phyloP scores from a whole-genome alignment of 2,113 vertebrate genomes.

The Columbina picui region DNA sequence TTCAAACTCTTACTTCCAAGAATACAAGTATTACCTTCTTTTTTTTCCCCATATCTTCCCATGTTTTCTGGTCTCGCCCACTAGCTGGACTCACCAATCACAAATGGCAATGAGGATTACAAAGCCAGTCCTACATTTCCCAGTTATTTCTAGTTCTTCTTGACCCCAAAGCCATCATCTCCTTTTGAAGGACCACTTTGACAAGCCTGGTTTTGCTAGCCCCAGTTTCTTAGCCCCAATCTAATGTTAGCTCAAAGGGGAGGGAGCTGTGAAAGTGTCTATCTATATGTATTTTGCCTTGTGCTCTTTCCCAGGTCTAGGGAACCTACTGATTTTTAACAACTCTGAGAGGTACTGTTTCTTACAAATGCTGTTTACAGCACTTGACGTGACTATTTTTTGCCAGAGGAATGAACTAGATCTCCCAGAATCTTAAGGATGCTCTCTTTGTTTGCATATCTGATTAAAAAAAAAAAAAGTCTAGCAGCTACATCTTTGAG shows the following conservation, averaged over 20 bases:
- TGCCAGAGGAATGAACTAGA: conserved; percentile 37
- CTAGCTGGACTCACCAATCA: neutral
- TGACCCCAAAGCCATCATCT: neutral
- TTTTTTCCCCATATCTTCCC: neutral
- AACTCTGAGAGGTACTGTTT: neutral
- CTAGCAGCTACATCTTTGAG: conserved; percentile 16
- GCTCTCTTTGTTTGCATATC: neutral
- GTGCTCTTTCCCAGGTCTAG: neutral
- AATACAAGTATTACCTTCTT: neutral
- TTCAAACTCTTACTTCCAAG: neutral
- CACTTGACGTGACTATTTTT: conserved; percentile 33
- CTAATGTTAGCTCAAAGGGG: conserved; percentile 36
- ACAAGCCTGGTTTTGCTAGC: neutral
- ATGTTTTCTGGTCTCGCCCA: neutral
- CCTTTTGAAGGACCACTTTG: conserved; percentile 7
- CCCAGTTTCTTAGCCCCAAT: neutral
- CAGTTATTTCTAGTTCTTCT: neutral
- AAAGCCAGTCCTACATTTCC: neutral
- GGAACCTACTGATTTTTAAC: neutral
- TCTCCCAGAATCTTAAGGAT: neutral
- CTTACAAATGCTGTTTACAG: conserved; percentile 21
- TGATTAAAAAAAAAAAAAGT: conserved; percentile 27
- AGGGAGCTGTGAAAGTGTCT: neutral
- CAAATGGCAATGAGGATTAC: neutral
- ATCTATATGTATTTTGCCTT: neutral